These are phyloP conservation scores for Drosophila antonietae DNA, from an alignment of 2,888 invertebrate genomes.

Conservation along the genomic window DNA sequence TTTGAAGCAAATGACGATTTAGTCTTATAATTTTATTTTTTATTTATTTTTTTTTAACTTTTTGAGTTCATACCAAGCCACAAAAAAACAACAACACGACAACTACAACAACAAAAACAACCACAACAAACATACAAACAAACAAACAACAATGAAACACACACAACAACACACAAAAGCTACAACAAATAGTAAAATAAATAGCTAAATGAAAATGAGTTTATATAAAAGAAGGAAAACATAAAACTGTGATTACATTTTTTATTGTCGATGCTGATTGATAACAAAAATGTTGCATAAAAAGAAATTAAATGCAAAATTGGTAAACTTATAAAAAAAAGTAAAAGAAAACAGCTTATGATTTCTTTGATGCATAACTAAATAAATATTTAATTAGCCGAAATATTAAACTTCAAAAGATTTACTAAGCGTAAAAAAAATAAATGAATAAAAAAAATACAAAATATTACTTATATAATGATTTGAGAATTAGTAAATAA, in stretches of 20 bases:
- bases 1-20: constrained; percentile 68
- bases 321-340: constrained; percentile 11
- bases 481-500: constrained; percentile 62
- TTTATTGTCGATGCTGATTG: constrained; percentile 72
- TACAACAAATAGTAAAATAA: constrained; percentile 68
- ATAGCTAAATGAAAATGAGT: constrained; percentile 77
- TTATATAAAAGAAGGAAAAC: constrained; percentile 78
- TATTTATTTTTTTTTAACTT: constrained; percentile 7
- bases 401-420: constrained; percentile 78
- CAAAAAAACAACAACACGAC: constrained; percentile 38
- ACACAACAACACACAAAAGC: constrained; percentile 29
- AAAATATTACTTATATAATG: constrained; percentile 59
- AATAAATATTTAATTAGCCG: constrained; percentile 75
- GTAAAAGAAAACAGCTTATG: constrained; percentile 51
- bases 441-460: constrained; percentile 36
- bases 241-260: constrained; percentile 81
- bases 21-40: constrained; percentile 25
- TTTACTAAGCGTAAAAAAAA: constrained; percentile 53
- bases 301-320: constrained; percentile 21
- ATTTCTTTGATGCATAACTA: constrained; percentile 65
- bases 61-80: constrained; percentile 38
- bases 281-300: constrained; percentile 68
- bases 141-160: constrained; percentile 44
- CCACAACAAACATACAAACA: constrained; percentile 39
- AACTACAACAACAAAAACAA: constrained; percentile 24